Percentiles rank a stretch among this genome's conserved stretches.
These are phyloP conservation scores for Vanessa tameamea DNA, from an alignment of 1,140 invertebrate genomes.

Conservation along the genomic window DNA sequence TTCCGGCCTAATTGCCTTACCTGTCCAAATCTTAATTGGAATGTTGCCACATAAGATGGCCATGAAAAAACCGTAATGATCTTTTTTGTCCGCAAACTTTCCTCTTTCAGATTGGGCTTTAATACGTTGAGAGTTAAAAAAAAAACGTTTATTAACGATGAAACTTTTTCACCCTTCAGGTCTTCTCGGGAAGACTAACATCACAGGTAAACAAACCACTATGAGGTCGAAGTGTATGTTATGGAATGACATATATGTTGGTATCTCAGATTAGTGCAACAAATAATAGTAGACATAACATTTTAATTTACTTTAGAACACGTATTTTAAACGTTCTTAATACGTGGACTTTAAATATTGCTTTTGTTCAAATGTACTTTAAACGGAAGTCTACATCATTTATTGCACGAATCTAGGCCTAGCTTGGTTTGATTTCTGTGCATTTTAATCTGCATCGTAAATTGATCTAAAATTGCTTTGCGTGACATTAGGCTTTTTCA, in stretches of 20 bases:
- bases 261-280: constrained; percentile 38
- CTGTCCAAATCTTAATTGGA: constrained; percentile 70
- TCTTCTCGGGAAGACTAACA: constrained; percentile 82
- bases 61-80: constrained; percentile 59
- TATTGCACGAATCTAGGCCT: constrained; percentile 54
- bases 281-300: constrained; percentile 24
- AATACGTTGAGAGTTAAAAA: constrained; percentile 63
- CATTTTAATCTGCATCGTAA: constrained; percentile 52
- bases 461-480: constrained; percentile 43
- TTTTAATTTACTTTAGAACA: too few species aligned
- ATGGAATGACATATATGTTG: constrained; percentile 66
- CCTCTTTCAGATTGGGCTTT: constrained; percentile 77
- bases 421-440: constrained; percentile 72
- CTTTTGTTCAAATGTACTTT: not conserved
- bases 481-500: constrained; percentile 33
- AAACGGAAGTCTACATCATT: constrained; percentile 40
- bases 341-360: too few species aligned
- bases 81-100: constrained; percentile 73
- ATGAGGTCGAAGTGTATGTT: constrained; percentile 52
- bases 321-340: too few species aligned
- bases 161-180: constrained; percentile 81
- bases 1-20: constrained; percentile 65
- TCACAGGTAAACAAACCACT: constrained; percentile 76
- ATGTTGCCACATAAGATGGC: constrained; percentile 60
- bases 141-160: constrained; percentile 73